Base-by-base conservation (phyloP, 1,140 invertebrate genomes). In the Diorhabda elongata region DNA sequence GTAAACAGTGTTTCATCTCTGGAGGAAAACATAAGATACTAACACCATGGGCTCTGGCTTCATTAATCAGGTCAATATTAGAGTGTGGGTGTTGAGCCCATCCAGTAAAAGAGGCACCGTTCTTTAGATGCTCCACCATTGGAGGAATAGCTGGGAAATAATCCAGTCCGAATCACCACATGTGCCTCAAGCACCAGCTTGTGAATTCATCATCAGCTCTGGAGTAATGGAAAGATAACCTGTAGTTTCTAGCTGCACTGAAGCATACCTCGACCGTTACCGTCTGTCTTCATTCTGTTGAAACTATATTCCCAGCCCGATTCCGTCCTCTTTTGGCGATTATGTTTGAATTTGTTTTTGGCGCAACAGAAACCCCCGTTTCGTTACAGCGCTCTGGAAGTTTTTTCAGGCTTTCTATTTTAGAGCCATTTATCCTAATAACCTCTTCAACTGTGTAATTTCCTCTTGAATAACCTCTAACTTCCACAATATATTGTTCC, bases 201-300 rank as follows among this genome's bases (percentile, higher is more conserved):
- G 45, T 52, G 45, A 9, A 52, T 52, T 52, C 8, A 52, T 52
- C 45, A 52, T 6, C 8, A 6, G 5, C 8, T 52, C 66, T 80
- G 26, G 26, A 26, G 26, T 26, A 26, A 26, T 26, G 26, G 26
- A 26, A 26, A 26, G 26, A 26, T 26, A 26, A 26, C 26, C 26
- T 74, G 44, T 76, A 81, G 42, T 42, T 47, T n/a, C 80, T 79
- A 58, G 73, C 67, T 42, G 81, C 81, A 61, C 67, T 77, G 58
- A 78, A 78, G 64, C 79, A 82, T 68, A 76, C 74, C 57, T 76
- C 76, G 0, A 75, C 75, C 11, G 80, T 80, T 0, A 77, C 67
- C n/a, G 75, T 77, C 68, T 71, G 61, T 52, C 78, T 78, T 76
- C 76, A 63, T 75, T 81, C 80, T 64, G 75, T 74, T 57, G 75